These are phyloP conservation scores for Laspeyria flexula DNA, from an alignment of 2,888 invertebrate genomes.

Conservation along the genomic window DNA sequence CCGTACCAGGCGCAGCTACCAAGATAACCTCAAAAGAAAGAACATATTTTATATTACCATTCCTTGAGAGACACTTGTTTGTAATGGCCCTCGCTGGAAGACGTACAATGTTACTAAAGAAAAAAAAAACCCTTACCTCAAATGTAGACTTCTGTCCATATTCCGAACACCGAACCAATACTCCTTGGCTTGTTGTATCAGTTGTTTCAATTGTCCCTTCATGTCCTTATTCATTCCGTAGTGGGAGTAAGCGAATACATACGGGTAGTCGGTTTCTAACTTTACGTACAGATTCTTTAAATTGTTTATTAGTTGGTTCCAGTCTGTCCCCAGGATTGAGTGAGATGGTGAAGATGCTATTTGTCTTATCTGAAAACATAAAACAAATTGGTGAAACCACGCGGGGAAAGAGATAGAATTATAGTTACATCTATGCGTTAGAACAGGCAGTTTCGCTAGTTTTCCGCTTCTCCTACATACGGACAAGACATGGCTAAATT, in stretches of 20 bases:
- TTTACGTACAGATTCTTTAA: slow-evolving; percentile 65
- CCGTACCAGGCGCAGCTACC: too few relatives aligned
- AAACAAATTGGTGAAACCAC: not conserved
- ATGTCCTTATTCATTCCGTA: slow-evolving; percentile 61
- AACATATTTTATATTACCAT: too few relatives aligned
- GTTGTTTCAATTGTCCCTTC: slow-evolving; percentile 36
- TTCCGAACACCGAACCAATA: slow-evolving; percentile 67
- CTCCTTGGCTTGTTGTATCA: slow-evolving; percentile 54
- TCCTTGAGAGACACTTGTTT: not conserved
- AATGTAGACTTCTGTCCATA: slow-evolving; percentile 60
- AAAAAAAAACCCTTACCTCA: slow-evolving; percentile 54
- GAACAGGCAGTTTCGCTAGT: too few relatives aligned
- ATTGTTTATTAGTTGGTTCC: slow-evolving; percentile 68
- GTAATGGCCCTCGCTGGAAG: not conserved
- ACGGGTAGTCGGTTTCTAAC: slow-evolving; percentile 67
- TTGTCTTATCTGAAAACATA: slow-evolving; percentile 48
- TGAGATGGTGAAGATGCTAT: slow-evolving; percentile 26
- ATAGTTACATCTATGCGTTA: too few relatives aligned
- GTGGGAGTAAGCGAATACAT: slow-evolving; percentile 66
- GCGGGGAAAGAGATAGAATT: too few relatives aligned
- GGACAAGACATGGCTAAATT: too few relatives aligned
- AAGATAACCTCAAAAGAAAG: too few relatives aligned
- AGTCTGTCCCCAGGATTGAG: slow-evolving; percentile 55
- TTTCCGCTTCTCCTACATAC: too few relatives aligned
- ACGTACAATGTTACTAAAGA: not conserved